Percentiles rank a stretch among this genome's conserved stretches.
Evolutionary conservation across 2,113 vertebrate species (phyloP).

Genomic region (Naja naja): DNA sequence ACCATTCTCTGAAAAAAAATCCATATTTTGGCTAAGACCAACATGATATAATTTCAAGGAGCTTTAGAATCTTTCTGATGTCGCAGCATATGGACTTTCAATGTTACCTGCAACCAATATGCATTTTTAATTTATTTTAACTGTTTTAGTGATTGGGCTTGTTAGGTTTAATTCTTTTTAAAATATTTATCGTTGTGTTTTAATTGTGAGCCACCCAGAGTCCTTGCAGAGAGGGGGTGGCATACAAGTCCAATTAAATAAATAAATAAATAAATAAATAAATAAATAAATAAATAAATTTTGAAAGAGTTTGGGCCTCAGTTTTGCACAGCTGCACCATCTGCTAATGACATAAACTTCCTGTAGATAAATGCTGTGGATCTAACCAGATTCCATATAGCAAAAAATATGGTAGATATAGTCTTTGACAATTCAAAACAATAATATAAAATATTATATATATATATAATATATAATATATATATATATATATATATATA

Average conservation of each 20-base stretch:
- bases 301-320: neutral
- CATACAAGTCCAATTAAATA: too few species aligned
- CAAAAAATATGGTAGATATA: neutral
- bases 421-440: neutral
- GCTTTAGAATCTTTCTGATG: neutral
- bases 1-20: neutral
- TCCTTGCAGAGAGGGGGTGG: too few species aligned
- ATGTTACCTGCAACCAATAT: neutral
- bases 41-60: neutral
- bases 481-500: too few species aligned
- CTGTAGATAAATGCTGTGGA: neutral
- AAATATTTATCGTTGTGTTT: too few species aligned
- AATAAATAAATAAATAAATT: too few species aligned
- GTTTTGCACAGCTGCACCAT: neutral
- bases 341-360: neutral
- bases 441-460: too few species aligned
- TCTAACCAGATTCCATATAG: neutral
- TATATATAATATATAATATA: too few species aligned
- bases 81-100: neutral
- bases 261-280: too few species aligned
- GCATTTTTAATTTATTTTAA: too few species aligned
- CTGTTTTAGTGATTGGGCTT: too few species aligned
- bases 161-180: too few species aligned
- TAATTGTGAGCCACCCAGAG: too few species aligned
- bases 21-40: neutral